Percentiles rank a stretch among this genome's conserved stretches.
Conservation (phyloP, 1,140 invertebrate genomes). For the Pentalonia nigronervosa region DNA sequence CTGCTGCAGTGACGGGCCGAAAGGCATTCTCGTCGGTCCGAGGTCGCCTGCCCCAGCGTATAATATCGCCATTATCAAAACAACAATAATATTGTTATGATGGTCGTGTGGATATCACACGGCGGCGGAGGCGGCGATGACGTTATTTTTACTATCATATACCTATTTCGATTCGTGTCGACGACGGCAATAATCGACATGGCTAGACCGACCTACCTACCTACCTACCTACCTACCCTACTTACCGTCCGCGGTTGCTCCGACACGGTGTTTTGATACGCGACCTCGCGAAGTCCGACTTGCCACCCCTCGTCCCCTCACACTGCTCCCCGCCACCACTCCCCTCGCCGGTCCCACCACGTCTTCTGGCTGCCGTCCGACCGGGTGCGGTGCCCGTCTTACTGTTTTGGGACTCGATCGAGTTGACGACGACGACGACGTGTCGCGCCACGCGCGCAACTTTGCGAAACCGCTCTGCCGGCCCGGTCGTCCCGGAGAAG, state of each 20-base stretch:
- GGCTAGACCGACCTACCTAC: no score
- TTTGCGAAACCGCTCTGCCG: constrained; percentile 12
- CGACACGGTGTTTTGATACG: background rate
- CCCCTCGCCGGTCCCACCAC: no score
- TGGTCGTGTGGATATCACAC: background rate
- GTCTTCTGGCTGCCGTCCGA: background rate
- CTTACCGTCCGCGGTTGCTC: no score
- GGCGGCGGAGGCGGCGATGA: no score
- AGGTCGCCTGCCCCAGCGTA: background rate
- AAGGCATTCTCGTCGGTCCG: background rate
- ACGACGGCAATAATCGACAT: background rate
- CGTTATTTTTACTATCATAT: background rate
- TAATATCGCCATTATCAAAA: background rate
- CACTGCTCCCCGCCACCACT: no score
- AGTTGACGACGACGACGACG: background rate
- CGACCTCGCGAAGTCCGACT: background rate
- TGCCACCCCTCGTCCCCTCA: background rate
- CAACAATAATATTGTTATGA: background rate
- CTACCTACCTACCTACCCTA: background rate
- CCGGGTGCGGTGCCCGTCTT: background rate
- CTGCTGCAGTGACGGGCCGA: background rate
- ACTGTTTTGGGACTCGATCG: background rate
- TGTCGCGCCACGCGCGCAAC: background rate
- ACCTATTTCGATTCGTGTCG: background rate
- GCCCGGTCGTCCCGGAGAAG: background rate